These are phyloP conservation scores for Hippoglossus hippoglossus DNA, from an alignment of 2,797 vertebrate species.

Conservation along the genomic window DNA sequence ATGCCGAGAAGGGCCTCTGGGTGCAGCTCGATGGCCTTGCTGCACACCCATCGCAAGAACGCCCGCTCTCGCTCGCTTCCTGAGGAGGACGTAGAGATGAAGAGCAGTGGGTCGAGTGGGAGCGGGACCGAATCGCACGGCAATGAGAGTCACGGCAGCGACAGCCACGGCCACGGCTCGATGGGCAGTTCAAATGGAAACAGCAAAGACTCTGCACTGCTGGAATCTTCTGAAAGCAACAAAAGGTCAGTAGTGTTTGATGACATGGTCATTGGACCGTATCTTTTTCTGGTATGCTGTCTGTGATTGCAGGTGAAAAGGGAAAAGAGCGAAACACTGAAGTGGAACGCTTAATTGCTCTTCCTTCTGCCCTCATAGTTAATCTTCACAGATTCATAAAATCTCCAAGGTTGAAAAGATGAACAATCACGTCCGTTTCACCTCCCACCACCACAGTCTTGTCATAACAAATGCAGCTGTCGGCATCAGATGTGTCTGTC, in stretches of 20 bases:
- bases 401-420: neutral
- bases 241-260: constrained; percentile 85
- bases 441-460: too few relatives aligned
- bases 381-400: neutral
- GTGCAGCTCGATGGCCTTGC: constrained; percentile 73
- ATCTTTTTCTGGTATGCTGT: too few relatives aligned
- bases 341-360: neutral
- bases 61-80: constrained; percentile 74
- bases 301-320: too few relatives aligned
- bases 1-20: constrained; percentile 59
- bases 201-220: constrained; percentile 88
- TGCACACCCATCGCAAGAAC: constrained; percentile 70
- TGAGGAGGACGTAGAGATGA: constrained; percentile 91
- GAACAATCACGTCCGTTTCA: neutral
- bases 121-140: constrained; percentile 86
- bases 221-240: constrained; percentile 85
- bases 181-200: constrained; percentile 82
- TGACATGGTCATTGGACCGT: neutral
- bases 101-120: constrained; percentile 88
- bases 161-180: constrained; percentile 84
- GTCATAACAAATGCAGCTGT: neutral
- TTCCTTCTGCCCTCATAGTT: too few relatives aligned
- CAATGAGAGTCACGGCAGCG: constrained; percentile 84
- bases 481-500: constrained; percentile 15
- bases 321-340: neutral